Conservation (phyloP, 2,797 vertebrate species). For the Acanthurus lineatus region DNA sequence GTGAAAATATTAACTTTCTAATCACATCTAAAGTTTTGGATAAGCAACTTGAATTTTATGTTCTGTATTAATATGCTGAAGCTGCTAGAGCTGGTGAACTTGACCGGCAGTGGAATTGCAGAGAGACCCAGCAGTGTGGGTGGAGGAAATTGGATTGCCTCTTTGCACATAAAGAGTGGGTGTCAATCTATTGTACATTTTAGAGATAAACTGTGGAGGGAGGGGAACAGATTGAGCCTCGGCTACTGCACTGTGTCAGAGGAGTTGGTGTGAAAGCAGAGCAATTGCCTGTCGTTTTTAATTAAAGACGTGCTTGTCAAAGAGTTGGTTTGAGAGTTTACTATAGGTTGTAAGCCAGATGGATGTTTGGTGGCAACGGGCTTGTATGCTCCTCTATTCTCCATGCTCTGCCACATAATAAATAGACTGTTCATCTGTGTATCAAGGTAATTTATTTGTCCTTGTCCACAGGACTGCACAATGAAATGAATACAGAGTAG, state of each 20-base stretch:
- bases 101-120: conserved; percentile 72
- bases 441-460: too few species aligned
- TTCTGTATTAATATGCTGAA: conserved; percentile 63
- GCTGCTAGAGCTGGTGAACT: conserved; percentile 74
- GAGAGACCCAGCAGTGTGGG: conserved; percentile 70
- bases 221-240: conserved; percentile 56
- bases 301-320: conserved; percentile 52
- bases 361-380: conserved; percentile 10
- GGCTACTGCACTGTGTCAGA: conserved; percentile 52
- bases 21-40: conserved; percentile 36
- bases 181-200: conserved; percentile 80
- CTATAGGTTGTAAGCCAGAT: conserved; percentile 13
- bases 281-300: conserved; percentile 56
- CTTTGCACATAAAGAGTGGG: conserved; percentile 78
- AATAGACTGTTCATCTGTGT: too few species aligned
- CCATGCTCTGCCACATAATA: conserved; percentile 14
- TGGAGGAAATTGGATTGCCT: conserved; percentile 81
- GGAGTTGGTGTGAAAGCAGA: conserved; percentile 61
- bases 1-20: conserved; percentile 19
- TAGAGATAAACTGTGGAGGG: conserved; percentile 71
- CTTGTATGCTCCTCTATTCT: conserved; percentile 18
- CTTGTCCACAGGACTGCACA: too few species aligned
- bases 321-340: conserved; percentile 33
- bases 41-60: conserved; percentile 41
- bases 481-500: too few species aligned